Base-by-base conservation (phyloP, 2,797 vertebrate genomes). In the Chrosomus eos region DNA sequence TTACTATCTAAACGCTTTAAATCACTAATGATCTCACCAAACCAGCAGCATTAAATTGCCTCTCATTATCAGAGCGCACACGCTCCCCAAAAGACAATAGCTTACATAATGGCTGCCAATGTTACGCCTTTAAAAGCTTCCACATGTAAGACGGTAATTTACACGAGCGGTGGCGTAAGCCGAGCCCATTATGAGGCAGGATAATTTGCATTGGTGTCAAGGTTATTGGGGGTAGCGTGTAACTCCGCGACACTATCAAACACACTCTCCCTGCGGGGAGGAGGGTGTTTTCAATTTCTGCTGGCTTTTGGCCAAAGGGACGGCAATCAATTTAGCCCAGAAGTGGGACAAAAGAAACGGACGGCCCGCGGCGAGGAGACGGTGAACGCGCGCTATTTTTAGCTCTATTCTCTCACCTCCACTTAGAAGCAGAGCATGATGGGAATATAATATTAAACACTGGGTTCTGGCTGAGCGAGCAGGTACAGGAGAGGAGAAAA, bases 301-400 rank as follows among this genome's bases (percentile, higher is more conserved):
- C 90, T 89, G 88, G 91, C 90, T 92, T 90, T 93, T 87, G 92
- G 86, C 90, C 91, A 86, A 92, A 90, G 90, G 90, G 93, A 92
- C 91, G 71, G 89, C 85, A 89, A 94, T 95, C 91, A 92, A 93
- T 94, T 94, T 88, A 92, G 89, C 88, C 82, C 90, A 91, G 86
- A 94, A 95, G 88, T 92, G 92, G 92, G 93, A 93, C 94, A 94
- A 93, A 92, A 90, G 91, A 92, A 94, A 93, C 82, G 89, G 92
- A 90, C 91, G 93, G 92, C 91, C 92, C 62, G 86, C 82, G 81
- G 91, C 86, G 72, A 89, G 88, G 92, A 5, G 84, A 26, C 1
- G 79, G 81, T 7, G 89, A 92, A 92, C 91, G 87, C 53, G 72
- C 80, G 92, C 92, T 95, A 93, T 95, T 95, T 95, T 94, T 93